Base-by-base conservation (phyloP, 2,888 invertebrate species). In the Pedicia rivosa region DNA sequence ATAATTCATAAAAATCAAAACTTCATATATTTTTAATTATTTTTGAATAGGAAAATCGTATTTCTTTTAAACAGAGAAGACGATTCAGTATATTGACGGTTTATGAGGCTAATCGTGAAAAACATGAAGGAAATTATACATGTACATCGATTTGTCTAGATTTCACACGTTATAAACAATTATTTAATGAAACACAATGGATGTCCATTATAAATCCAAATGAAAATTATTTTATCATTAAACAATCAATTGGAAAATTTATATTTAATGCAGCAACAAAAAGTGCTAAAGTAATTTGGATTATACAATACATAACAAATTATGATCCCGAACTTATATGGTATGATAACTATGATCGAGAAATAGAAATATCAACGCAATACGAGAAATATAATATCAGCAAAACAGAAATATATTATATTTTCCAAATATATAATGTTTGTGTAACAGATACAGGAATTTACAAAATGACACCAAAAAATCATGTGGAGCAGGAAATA, bases 391-490 rank as follows among this genome's bases (percentile, higher is more conserved):
- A 53, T 47, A 55, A 49, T 45, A 49, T 48, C 14, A 49, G 50
- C 12, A 47, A 37, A 10, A 47, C 28, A 37, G 50, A 51, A 19
- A 46, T 54, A 1, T 50, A 52, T 5, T 55, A 57, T 1, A 48
- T 56, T 8, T 48, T 76, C 13, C 57, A 56, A 41, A 68, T 78
- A 17, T 58, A 56, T 10, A 56, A 61, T 32, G 54, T 72, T 1
- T 56, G 55, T 15, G 50, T 74, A 4, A 45, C 50, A 4, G 72
- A 78, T 50, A 65, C 64, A 40, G 78, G 78, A 12, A 51, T 51
- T 13, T 78, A 78, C 49, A 54, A 57, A 1, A 54, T 78, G 4
- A 55, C 56, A 25, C 75, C 70, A 1, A 74, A 72, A 47, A 54
- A 53, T 4, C 48, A 58, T 14, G 52, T 54, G 27, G 51, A 52